Percentiles rank a stretch among this genome's conserved stretches.
These are phyloP conservation scores for Teleogryllus occipitalis DNA, from an alignment of 1,140 invertebrate species.

Conservation along the genomic window DNA sequence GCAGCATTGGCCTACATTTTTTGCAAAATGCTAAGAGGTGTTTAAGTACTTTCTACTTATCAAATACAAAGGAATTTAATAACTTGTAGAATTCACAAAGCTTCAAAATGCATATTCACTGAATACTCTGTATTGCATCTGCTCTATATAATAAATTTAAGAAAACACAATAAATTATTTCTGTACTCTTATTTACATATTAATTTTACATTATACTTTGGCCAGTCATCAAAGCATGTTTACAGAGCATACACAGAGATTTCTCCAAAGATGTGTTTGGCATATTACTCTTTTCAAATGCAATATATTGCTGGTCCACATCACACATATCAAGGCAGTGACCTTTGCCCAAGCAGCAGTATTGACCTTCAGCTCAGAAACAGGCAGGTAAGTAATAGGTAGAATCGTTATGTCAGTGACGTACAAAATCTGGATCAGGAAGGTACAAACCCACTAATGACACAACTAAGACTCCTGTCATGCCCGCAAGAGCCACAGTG, in stretches of 20 bases:
- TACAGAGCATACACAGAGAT: neutral
- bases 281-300: neutral
- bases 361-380: neutral
- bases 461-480: constrained; percentile 50
- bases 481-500: constrained; percentile 48
- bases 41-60: too few species aligned
- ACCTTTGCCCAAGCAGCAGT: neutral
- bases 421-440: constrained; percentile 38
- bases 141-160: neutral
- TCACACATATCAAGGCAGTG: neutral
- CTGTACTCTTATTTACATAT: neutral
- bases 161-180: neutral
- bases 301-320: neutral
- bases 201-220: neutral
- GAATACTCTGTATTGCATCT: too few species aligned
- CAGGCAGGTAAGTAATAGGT: neutral
- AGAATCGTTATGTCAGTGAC: constrained; percentile 26
- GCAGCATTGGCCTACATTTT: too few species aligned
- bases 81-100: too few species aligned
- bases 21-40: too few species aligned
- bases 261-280: neutral
- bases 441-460: constrained; percentile 43
- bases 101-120: too few species aligned
- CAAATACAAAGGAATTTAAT: too few species aligned
- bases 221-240: neutral